phyloP scores from a whole-genome alignment of 1,140 invertebrate species.

The Aphidius ervi region DNA sequence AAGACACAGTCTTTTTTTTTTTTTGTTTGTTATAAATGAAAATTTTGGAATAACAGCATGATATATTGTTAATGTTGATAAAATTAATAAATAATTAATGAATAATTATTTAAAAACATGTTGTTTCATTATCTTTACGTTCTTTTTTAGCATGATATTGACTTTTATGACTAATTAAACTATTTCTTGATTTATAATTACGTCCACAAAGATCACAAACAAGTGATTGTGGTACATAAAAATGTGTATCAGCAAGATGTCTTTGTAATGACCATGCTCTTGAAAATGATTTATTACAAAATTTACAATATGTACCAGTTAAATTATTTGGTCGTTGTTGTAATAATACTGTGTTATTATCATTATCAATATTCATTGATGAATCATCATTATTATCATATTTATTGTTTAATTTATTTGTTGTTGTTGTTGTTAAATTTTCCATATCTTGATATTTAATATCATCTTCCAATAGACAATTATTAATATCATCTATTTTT shows the following conservation, averaged over 20 bases:
- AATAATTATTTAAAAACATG: neutral
- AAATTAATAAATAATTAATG: too few species aligned
- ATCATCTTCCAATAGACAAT: slow-evolving; percentile 31
- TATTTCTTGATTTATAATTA: slow-evolving; percentile 55
- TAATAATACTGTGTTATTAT: slow-evolving; percentile 19
- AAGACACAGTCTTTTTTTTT: too few species aligned
- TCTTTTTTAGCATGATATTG: slow-evolving; percentile 53
- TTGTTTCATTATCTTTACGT: slow-evolving; percentile 35
- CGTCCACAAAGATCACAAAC: slow-evolving; percentile 53
- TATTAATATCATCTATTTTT: slow-evolving; percentile 37
- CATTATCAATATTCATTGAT: slow-evolving; percentile 16
- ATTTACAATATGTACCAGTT: slow-evolving; percentile 45
- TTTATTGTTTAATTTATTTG: neutral
- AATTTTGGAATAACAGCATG: too few species aligned
- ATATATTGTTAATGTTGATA: too few species aligned
- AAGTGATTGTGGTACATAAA: slow-evolving; percentile 52
- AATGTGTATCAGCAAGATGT: slow-evolving; percentile 55
- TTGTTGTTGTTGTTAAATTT: slow-evolving; percentile 14
- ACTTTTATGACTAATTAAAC: slow-evolving; percentile 55
- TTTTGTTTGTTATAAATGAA: too few species aligned
- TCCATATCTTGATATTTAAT: slow-evolving; percentile 22
- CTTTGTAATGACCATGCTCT: slow-evolving; percentile 55
- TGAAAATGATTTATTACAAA: slow-evolving; percentile 54
- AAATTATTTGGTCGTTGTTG: slow-evolving; percentile 17
- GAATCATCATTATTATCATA: slow-evolving; percentile 13